phyloP scores from a whole-genome alignment of 92 coral and sea anemone genomes.

The Phenganax subtilis region DNA sequence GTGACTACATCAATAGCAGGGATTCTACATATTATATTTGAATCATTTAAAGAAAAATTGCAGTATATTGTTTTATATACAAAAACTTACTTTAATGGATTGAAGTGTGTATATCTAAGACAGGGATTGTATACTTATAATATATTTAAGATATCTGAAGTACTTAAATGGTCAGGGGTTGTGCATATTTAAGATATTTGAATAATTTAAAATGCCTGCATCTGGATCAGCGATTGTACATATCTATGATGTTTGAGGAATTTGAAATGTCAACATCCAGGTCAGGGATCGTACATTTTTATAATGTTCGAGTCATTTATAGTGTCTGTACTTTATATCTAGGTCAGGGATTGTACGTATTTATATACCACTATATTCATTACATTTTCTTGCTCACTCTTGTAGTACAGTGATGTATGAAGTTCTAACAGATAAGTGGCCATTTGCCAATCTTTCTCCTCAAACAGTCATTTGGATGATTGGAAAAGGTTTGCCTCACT shows the following conservation, averaged over 20 bases:
- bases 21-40: too few relatives aligned
- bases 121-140: too few relatives aligned
- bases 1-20: too few relatives aligned
- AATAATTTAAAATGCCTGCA: neutral
- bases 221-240: neutral
- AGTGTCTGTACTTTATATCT: too few relatives aligned
- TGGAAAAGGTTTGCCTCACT: constrained; percentile 83
- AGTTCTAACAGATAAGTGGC: constrained; percentile 83
- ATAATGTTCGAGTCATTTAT: neutral
- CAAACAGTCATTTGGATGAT: constrained; percentile 95
- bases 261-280: neutral
- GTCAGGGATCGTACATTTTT: neutral
- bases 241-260: neutral
- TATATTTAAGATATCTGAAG: too few relatives aligned
- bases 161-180: too few relatives aligned
- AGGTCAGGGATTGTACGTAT: too few relatives aligned
- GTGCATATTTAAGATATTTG: neutral
- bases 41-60: too few relatives aligned
- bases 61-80: too few relatives aligned
- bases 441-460: constrained; percentile 64
- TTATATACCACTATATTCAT: neutral
- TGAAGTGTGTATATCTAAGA: too few relatives aligned
- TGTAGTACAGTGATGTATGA: constrained; percentile 84
- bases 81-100: too few relatives aligned
- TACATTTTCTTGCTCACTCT: neutral